Evolutionary conservation across 2,113 vertebrate genomes (phyloP).

Genomic region (Oriolus oriolus): DNA sequence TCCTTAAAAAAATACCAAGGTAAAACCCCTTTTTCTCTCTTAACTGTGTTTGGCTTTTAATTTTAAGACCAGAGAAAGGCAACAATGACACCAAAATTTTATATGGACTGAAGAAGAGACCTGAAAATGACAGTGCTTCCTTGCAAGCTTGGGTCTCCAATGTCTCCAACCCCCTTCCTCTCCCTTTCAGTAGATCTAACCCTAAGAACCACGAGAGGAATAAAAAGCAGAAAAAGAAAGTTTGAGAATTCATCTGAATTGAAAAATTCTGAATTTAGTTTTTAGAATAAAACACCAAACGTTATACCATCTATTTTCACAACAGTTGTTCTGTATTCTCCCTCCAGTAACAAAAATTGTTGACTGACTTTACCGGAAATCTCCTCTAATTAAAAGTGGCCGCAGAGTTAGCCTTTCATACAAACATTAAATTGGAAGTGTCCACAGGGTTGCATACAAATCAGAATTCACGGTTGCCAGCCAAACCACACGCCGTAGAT

Average conservation of each 20-base stretch:
- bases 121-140: background rate
- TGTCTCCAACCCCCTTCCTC: background rate
- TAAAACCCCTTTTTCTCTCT: too few species aligned
- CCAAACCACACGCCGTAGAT: constrained; percentile 42
- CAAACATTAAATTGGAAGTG: constrained; percentile 31
- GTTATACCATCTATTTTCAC: background rate
- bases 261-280: background rate
- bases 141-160: background rate
- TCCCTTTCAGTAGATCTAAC: background rate
- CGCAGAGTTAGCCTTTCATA: constrained; percentile 6
- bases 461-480: background rate
- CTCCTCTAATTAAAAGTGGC: constrained; percentile 19
- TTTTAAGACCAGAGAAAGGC: too few species aligned
- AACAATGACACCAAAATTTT: background rate
- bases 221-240: background rate
- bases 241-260: background rate
- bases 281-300: background rate
- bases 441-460: constrained; percentile 51
- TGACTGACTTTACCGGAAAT: constrained; percentile 1
- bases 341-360: background rate
- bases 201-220: background rate
- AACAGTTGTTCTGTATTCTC: background rate
- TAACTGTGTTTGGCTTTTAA: too few species aligned
- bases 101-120: background rate
- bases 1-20: too few species aligned